Base-by-base conservation (phyloP, 2,888 invertebrate genomes). In the Megamerina dolium region DNA sequence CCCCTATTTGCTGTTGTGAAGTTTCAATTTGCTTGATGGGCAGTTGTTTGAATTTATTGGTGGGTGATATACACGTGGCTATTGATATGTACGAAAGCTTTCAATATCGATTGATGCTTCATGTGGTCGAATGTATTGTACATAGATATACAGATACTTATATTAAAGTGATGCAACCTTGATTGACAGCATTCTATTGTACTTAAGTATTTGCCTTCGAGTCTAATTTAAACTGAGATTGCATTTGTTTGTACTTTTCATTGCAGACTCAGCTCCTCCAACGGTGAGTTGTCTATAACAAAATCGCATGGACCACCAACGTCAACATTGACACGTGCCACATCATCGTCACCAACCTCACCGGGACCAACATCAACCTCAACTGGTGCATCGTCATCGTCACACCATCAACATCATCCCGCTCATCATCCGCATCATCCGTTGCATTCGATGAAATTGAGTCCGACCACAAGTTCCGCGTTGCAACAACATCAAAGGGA, bases 231-330 rank as follows among this genome's bases (percentile, higher is more conserved):
- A n/a, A 21, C 10, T 23, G 34, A 17, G 36, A 41, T 39, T 32
- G 21, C 38, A 13, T 17, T 36, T 26, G 34, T 46, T 18, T 39
- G 20, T 19, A 18, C 8, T 21, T 12, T 19, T n/a, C 36, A 33
- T 40, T 62, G 29, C 72, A 80, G 86, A 76, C 77, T 86, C 57
- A 80, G 83, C 50, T 77, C 85, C 50, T 82, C 81, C 54, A 88
- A 88, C 63, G 86, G 87, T 23, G 88, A 89, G 74, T 79, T 88
- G 53, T 87, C 86, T 45, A 87, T 88, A 61, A 86, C 86, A 49
- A 86, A 87, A 57, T 83, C 85, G 30, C 80, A 83, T 60, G 80
- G 79, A 41, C 77, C 77, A 35, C 68, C 65, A 39, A 59, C 60
- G 46, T 53, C 65, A 1, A 61, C 61, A 12, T 57, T 60, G 12